Percentiles rank a stretch among this genome's conserved stretches.
Evolutionary conservation across 2,888 invertebrate species (phyloP).

Genomic region (Biston betularia): DNA sequence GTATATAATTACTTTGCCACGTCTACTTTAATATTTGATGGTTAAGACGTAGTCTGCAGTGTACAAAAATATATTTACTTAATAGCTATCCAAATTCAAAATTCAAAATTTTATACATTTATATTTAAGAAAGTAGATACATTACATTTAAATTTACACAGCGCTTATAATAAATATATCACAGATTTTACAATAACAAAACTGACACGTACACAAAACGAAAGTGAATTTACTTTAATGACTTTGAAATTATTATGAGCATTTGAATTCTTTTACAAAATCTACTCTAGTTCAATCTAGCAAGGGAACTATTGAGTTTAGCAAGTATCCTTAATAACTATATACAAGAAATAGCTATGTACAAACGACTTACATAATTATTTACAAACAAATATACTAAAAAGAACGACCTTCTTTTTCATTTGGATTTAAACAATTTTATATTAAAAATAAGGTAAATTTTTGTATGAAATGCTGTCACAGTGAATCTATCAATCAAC

Average conservation of each 20-base stretch:
- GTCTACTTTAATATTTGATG: neutral
- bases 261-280: constrained; percentile 58
- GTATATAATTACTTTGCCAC: neutral
- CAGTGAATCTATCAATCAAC: constrained; percentile 33
- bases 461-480: constrained; percentile 20
- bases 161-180: constrained; percentile 85
- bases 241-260: constrained; percentile 35
- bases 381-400: constrained; percentile 37
- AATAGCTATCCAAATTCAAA: constrained; percentile 58
- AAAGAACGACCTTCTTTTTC: neutral
- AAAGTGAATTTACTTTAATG: constrained; percentile 7
- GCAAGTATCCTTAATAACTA: constrained; percentile 52
- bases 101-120: constrained; percentile 62
- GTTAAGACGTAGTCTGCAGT: constrained; percentile 17
- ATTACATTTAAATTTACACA: constrained; percentile 73
- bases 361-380: constrained; percentile 55
- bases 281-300: constrained; percentile 71
- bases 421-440: constrained; percentile 7
- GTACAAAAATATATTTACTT: constrained; percentile 34
- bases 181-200: constrained; percentile 83
- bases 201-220: constrained; percentile 60
- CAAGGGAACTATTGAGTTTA: constrained; percentile 64
- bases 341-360: constrained; percentile 70
- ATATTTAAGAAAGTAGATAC: constrained; percentile 28
- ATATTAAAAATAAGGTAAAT: constrained; percentile 18